Conservation (phyloP, 2,888 invertebrate species). For the Dorcus hopei region DNA sequence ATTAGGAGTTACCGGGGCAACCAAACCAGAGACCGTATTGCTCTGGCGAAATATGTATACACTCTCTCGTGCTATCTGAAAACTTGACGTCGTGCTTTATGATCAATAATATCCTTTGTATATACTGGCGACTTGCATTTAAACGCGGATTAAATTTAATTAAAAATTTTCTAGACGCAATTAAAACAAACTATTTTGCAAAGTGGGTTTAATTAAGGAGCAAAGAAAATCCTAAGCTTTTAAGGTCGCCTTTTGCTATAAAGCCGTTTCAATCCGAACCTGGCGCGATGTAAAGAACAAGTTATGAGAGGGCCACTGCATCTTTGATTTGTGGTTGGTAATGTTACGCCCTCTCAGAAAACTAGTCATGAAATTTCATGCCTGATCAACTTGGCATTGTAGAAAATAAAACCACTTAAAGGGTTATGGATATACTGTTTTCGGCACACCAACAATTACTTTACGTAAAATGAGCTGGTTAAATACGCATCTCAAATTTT, state of each 20-base stretch:
- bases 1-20: conserved; percentile 44
- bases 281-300: conserved; percentile 37
- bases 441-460: conserved; percentile 13
- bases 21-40: conserved; percentile 23
- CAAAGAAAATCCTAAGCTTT: too few relatives aligned
- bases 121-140: too few relatives aligned
- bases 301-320: conserved; percentile 45
- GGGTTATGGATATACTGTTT: conserved; percentile 15
- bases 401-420: conserved; percentile 30
- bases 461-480: conserved; percentile 2
- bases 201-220: too few relatives aligned
- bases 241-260: too few relatives aligned
- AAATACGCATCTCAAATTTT: too few relatives aligned
- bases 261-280: conserved; percentile 23
- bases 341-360: conserved; percentile 42
- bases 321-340: conserved; percentile 46
- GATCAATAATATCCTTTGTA: neutral
- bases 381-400: conserved; percentile 31
- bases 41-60: conserved; percentile 7
- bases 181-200: too few relatives aligned
- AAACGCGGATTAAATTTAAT: too few relatives aligned
- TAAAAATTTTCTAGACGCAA: too few relatives aligned
- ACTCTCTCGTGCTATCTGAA: neutral
- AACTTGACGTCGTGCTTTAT: conserved; percentile 1
- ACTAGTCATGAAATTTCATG: conserved; percentile 38